These are phyloP conservation scores for Microctenopoma stevenorrisi DNA, from an alignment of 2,797 vertebrate genomes.

Conservation along the genomic window DNA sequence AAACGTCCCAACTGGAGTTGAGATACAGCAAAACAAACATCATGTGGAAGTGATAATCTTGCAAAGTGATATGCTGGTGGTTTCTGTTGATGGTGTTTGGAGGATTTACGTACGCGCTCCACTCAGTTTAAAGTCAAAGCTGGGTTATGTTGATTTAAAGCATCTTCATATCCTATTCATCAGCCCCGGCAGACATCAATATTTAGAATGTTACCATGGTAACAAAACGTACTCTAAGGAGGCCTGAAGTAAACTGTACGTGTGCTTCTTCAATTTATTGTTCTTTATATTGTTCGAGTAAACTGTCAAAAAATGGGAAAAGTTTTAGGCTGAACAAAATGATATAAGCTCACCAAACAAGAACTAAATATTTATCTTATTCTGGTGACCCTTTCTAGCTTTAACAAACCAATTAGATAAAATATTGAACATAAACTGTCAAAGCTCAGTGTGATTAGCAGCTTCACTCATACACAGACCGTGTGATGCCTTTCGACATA, in stretches of 20 bases:
- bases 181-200: constrained; percentile 28
- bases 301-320: too few species aligned
- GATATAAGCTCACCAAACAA: neutral
- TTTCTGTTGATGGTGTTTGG: neutral
- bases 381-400: neutral
- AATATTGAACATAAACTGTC: neutral
- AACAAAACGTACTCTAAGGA: constrained; percentile 37
- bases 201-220: constrained; percentile 58
- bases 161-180: constrained; percentile 23
- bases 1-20: constrained; percentile 14
- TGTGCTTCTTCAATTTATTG: neutral
- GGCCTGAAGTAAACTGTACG: constrained; percentile 6
- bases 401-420: too few species aligned
- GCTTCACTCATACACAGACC: neutral
- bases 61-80: neutral
- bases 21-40: neutral
- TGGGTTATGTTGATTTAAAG: constrained; percentile 18
- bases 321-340: too few species aligned
- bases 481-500: neutral
- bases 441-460: neutral
- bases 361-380: too few species aligned
- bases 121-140: constrained; percentile 24
- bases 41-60: neutral
- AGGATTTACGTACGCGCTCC: neutral
- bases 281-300: too few species aligned